phyloP scores from a whole-genome alignment of 2,113 vertebrate species.

The Aleadryas rufinucha region DNA sequence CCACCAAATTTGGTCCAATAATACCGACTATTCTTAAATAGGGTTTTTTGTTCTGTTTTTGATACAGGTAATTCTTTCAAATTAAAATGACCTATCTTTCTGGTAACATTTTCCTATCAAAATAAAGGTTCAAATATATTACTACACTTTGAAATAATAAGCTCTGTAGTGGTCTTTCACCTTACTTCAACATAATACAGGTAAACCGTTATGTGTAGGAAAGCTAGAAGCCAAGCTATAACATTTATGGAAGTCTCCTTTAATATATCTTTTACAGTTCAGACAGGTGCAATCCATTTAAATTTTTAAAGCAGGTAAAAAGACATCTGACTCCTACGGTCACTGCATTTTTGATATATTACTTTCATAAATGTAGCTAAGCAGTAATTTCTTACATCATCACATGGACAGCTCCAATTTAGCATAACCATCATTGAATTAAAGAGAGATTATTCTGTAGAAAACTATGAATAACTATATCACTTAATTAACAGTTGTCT shows the following conservation, averaged over 20 bases:
- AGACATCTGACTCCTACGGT: slow-evolving; percentile 64
- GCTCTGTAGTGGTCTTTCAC: slow-evolving; percentile 68
- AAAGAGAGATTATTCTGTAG: slow-evolving; percentile 65
- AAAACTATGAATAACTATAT: slow-evolving; percentile 67
- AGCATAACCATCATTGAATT: slow-evolving; percentile 73
- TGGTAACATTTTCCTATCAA: slow-evolving; percentile 69
- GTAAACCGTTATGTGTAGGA: slow-evolving; percentile 73
- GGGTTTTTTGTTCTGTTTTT: slow-evolving; percentile 57
- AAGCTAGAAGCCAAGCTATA: slow-evolving; percentile 77
- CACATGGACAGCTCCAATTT: slow-evolving; percentile 73
- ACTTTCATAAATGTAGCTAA: slow-evolving; percentile 79
- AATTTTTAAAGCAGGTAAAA: slow-evolving; percentile 79
- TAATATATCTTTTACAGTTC: slow-evolving; percentile 73
- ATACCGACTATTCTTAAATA: slow-evolving; percentile 66
- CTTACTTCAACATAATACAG: slow-evolving; percentile 73
- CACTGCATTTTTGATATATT: slow-evolving; percentile 73
- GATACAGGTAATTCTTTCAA: slow-evolving; percentile 73
- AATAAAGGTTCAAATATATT: slow-evolving; percentile 74
- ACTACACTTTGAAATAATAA: slow-evolving; percentile 71
- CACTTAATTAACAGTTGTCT: slow-evolving; percentile 66
- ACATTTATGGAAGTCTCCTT: slow-evolving; percentile 78
- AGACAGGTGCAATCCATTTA: slow-evolving; percentile 78
- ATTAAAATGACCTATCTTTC: slow-evolving; percentile 67
- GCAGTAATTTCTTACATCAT: slow-evolving; percentile 66
- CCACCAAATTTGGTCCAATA: slow-evolving; percentile 81